Conservation (phyloP, 2,113 vertebrate genomes). For the Paratilapia polleni region DNA sequence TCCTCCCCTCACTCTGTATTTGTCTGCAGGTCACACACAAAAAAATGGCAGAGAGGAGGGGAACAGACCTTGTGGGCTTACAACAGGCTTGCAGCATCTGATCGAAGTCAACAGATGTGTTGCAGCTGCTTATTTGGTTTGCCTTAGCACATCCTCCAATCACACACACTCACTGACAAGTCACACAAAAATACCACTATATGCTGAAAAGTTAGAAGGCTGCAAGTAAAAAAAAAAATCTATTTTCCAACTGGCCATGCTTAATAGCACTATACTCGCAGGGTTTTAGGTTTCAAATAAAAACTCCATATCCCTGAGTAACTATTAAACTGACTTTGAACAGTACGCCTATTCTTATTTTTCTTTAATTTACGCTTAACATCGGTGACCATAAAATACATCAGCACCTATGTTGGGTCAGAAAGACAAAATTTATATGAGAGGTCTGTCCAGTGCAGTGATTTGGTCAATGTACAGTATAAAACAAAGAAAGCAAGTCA, state of each 20-base stretch:
- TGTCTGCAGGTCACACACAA: conserved; percentile 16
- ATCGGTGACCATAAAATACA: conserved; percentile 64
- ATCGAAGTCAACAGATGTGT: conserved; percentile 70
- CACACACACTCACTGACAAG: conserved; percentile 6
- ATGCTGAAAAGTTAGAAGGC: not conserved
- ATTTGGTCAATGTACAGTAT: conserved; percentile 41
- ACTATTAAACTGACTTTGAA: conserved; percentile 61
- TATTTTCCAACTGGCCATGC: conserved; percentile 45
- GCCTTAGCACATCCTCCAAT: conserved; percentile 39
- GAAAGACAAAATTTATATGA: conserved; percentile 5
- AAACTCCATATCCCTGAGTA: conserved; percentile 55
- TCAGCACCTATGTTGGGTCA: conserved; percentile 54
- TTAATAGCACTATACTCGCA: conserved; percentile 39
- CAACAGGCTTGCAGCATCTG: conserved; percentile 47
- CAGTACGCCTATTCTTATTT: conserved; percentile 52
- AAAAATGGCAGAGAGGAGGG: not conserved
- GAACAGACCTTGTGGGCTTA: conserved; percentile 31
- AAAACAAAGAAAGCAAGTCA: conserved; percentile 20
- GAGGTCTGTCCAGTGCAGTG: not conserved
- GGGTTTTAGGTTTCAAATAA: conserved; percentile 61
- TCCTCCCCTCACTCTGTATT: not conserved
- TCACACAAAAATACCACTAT: conserved; percentile 15
- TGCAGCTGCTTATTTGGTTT: conserved; percentile 65
- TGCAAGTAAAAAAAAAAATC: conserved; percentile 47
- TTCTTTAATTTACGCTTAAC: conserved; percentile 60